Percentiles rank a stretch among this genome's conserved stretches.
These are phyloP conservation scores for Glyptemys insculpta DNA, from an alignment of 2,797 vertebrate species.

Conservation along the genomic window DNA sequence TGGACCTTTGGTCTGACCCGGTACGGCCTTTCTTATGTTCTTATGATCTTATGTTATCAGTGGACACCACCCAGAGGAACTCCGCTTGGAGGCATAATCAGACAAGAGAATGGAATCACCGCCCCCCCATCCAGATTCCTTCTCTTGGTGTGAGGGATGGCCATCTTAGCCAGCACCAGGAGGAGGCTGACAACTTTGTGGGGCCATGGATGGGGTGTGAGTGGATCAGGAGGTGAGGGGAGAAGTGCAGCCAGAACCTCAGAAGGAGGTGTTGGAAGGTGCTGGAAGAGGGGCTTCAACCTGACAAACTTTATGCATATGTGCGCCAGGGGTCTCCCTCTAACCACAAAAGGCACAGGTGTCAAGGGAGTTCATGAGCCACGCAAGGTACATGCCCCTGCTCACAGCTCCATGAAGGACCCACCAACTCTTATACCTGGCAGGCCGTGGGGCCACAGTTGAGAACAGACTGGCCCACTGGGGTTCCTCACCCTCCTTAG, in stretches of 20 bases:
- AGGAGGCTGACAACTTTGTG: neutral
- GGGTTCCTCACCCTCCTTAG: neutral
- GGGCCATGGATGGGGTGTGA: neutral
- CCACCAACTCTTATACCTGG: neutral
- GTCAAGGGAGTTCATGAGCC: neutral
- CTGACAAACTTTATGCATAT: neutral
- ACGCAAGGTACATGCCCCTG: neutral
- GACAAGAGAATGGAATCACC: neutral
- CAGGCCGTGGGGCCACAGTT: no score
- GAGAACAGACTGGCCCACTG: neutral
- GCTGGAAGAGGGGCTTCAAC: neutral
- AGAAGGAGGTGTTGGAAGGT: neutral
- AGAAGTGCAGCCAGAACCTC: neutral
- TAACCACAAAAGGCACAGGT: neutral
- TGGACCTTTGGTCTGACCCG: no score
- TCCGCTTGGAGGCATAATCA: neutral
- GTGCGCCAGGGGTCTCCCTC: neutral
- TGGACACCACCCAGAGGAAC: neutral
- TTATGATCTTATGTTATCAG: no score
- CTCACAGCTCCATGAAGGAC: neutral
- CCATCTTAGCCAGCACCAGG: neutral
- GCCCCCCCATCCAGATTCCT: neutral
- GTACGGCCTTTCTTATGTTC: no score
- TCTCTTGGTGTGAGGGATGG: neutral
- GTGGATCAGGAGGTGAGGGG: neutral